Conservation (phyloP, 1,140 invertebrate genomes). For the Cataglyphis hispanica region DNA sequence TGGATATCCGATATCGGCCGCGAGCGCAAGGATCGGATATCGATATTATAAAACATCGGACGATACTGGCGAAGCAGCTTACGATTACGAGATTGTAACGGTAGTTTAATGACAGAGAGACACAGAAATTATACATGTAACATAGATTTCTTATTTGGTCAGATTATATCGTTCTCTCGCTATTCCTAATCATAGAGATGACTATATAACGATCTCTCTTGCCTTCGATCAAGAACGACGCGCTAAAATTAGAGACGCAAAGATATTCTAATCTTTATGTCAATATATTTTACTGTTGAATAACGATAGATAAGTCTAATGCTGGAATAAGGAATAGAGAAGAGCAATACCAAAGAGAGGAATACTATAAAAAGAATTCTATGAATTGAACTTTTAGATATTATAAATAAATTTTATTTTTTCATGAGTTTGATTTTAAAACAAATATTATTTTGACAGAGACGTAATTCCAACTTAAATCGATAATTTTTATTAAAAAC, state of each 20-base stretch:
- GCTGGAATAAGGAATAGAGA: background rate
- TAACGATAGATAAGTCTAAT: too few species aligned
- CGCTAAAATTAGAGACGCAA: background rate
- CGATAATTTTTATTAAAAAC: too few species aligned
- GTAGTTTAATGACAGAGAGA: background rate
- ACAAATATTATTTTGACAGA: too few species aligned
- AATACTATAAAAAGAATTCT: background rate
- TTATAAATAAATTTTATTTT: too few species aligned
- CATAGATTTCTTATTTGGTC: constrained; percentile 9
- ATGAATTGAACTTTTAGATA: too few species aligned
- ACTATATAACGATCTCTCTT: constrained; percentile 5
- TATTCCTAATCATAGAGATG: constrained; percentile 29
- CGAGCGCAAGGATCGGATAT: constrained; percentile 24
- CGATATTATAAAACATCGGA: constrained; percentile 10
- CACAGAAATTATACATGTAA: background rate
- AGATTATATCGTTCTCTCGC: constrained; percentile 9
- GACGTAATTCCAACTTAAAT: too few species aligned
- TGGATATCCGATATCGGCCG: constrained; percentile 16
- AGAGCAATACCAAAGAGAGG: background rate
- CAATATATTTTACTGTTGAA: background rate
- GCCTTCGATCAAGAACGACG: constrained; percentile 25
- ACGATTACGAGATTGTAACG: background rate
- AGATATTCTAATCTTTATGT: constrained; percentile 4
- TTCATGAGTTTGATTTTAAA: too few species aligned
- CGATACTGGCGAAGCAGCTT: constrained; percentile 29